A percentile compares a stretch with the other conserved stretches of the same genome.
Evolutionary conservation across 2,797 vertebrate species (phyloP).

Genomic region (Enteromius afrohamiltoni): DNA sequence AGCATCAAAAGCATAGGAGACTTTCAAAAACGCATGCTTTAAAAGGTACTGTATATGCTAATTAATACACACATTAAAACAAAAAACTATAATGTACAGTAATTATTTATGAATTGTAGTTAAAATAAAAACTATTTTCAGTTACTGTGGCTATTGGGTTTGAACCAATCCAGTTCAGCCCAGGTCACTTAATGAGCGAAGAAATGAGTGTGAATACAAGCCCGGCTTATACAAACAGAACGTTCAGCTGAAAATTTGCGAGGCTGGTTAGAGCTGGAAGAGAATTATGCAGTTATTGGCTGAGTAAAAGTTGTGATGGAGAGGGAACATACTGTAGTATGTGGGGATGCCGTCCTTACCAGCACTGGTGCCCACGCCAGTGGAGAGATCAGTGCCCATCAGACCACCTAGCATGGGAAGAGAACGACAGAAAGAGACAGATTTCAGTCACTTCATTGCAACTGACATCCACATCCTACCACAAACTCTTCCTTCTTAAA

Average conservation of each 20-base stretch:
- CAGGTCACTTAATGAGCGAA: constrained; percentile 42
- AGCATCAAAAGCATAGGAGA: neutral
- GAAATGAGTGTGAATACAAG: constrained; percentile 49
- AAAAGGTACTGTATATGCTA: neutral
- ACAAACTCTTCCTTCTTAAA: constrained; percentile 46
- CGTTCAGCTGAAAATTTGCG: constrained; percentile 30
- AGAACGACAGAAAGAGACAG: constrained; percentile 63
- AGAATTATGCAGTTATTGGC: constrained; percentile 40
- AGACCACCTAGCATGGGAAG: constrained; percentile 90
- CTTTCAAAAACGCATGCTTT: neutral
- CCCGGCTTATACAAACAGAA: constrained; percentile 35
- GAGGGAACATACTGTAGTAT: constrained; percentile 67
- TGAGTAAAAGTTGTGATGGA: constrained; percentile 53
- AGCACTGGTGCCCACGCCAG: constrained; percentile 99
- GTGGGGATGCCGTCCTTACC: constrained; percentile 85
- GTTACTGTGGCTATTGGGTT: constrained; percentile 4
- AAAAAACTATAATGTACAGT: constrained; percentile 23
- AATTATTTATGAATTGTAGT: constrained; percentile 29
- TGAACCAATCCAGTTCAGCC: constrained; percentile 26
- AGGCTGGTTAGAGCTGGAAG: constrained; percentile 45
- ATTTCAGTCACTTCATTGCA: constrained; percentile 49
- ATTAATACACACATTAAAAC: neutral
- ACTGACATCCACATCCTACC: constrained; percentile 48
- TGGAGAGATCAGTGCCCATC: constrained; percentile 98
- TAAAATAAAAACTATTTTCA: neutral